Base-by-base conservation (phyloP, 2,888 invertebrate species). In the Drosophila mulleri region DNA sequence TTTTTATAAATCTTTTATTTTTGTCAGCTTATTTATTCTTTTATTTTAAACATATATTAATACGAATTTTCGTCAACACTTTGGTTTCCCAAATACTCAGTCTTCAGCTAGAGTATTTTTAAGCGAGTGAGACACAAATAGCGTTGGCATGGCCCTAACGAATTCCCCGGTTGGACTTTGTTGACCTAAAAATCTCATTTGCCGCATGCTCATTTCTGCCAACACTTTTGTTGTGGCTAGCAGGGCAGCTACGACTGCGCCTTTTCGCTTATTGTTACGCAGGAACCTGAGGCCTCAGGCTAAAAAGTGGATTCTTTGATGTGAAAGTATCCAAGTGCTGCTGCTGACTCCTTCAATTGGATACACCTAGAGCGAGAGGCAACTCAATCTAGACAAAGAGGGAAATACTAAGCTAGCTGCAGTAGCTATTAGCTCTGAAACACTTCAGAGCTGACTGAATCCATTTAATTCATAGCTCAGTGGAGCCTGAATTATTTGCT, bases 171-270 rank as follows among this genome's bases (percentile, higher is more conserved):
- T 83, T 70, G 73, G 78, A 86, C 87, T 90, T 73, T 80, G 86
- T 86, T 89, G 87, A 88, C 90, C 87, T 89, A 89, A 88, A 88
- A 88, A 87, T 89, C 87, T 90, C 87, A 90, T 90, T 90, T 89
- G 78, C 72, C 56, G 83, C 71, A 68, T 88, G 84, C 87, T 89
- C 84, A 89, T 85, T 85, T 88, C 74, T 67, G 69, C 67, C 85
- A 59, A 72, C 89, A 90, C 79, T 78, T 80, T 86, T 88, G 85
- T 85, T 85, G 66, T 58, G 71, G 69, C 82, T 78, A 72, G 18
- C 47, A 52, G 35, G 16, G 20, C 37, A 16, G 35, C 59, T 37
- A 23, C 32, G 32, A 12, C 60, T 63, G 52, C 56, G 39, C 26
- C 56, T 45, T 42, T 48, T 45, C 48, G 54, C 52, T 70, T 52